phyloP scores from a whole-genome alignment of 2,113 vertebrate species.

The Edolisoma coerulescens region DNA sequence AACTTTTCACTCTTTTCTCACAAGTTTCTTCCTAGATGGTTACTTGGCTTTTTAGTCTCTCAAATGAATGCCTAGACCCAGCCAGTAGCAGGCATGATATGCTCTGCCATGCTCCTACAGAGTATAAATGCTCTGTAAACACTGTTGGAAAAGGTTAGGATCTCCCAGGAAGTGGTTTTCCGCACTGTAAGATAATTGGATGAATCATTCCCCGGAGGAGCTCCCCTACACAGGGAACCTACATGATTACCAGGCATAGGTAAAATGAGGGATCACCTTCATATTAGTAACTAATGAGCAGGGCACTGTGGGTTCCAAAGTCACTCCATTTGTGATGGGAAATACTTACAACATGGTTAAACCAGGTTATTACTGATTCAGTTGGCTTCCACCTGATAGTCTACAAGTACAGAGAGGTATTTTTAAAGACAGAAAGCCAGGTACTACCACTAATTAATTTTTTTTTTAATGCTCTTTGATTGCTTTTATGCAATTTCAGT shows the following conservation, averaged over 20 bases:
- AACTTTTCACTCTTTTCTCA: background rate
- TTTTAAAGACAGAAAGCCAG: constrained; percentile 25
- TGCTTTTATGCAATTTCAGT: background rate
- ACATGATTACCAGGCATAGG: background rate
- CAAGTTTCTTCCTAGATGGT: background rate
- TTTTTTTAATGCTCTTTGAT: background rate
- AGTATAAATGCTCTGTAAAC: background rate
- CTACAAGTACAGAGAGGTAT: background rate
- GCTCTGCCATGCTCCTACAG: background rate
- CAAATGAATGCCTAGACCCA: background rate
- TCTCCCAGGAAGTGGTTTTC: background rate
- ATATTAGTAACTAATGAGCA: background rate
- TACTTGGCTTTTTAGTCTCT: background rate
- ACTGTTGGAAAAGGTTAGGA: background rate
- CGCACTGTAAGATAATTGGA: background rate
- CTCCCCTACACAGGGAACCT: background rate
- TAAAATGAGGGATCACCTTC: background rate
- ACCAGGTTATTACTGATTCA: background rate
- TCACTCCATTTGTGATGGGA: background rate
- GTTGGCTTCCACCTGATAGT: background rate
- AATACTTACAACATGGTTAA: background rate
- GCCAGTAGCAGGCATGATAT: background rate
- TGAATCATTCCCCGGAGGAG: constrained; percentile 15
- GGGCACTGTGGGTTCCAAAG: background rate
- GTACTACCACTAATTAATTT: background rate